A percentile compares a stretch with the other conserved stretches of the same genome.
These are phyloP conservation scores for Protonemura montana DNA, from an alignment of 2,888 invertebrate species.

Conservation along the genomic window DNA sequence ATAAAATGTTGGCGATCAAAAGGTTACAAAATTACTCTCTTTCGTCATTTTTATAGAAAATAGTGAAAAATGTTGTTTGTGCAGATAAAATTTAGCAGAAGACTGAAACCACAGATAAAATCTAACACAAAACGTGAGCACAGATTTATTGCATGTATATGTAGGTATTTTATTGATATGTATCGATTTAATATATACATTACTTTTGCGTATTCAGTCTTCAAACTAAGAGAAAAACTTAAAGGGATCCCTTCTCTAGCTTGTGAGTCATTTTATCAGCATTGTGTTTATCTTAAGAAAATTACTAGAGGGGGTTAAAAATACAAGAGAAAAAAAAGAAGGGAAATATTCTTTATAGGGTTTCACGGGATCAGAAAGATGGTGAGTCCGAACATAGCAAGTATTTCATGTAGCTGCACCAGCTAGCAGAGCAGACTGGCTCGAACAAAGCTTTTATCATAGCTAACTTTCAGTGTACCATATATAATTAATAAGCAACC, in stretches of 20 bases:
- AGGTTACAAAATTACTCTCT: too few species aligned
- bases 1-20: too few species aligned
- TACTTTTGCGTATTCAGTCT: background rate
- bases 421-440: background rate
- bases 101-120: too few species aligned
- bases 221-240: background rate
- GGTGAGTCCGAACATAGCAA: background rate
- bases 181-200: background rate
- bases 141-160: too few species aligned
- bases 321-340: background rate
- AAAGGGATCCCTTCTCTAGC: background rate
- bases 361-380: background rate
- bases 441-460: background rate
- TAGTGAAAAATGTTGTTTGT: too few species aligned
- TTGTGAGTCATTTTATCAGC: background rate
- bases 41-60: too few species aligned
- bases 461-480: background rate
- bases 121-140: too few species aligned
- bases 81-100: too few species aligned
- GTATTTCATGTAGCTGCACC: background rate
- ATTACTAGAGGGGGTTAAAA: background rate
- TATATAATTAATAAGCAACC: conserved; percentile 12
- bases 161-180: too few species aligned
- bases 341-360: background rate
- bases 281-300: background rate